A percentile compares a stretch with the other conserved stretches of the same genome.
phyloP scores from a whole-genome alignment of 2,113 vertebrate genomes.

The Nestor notabilis region DNA sequence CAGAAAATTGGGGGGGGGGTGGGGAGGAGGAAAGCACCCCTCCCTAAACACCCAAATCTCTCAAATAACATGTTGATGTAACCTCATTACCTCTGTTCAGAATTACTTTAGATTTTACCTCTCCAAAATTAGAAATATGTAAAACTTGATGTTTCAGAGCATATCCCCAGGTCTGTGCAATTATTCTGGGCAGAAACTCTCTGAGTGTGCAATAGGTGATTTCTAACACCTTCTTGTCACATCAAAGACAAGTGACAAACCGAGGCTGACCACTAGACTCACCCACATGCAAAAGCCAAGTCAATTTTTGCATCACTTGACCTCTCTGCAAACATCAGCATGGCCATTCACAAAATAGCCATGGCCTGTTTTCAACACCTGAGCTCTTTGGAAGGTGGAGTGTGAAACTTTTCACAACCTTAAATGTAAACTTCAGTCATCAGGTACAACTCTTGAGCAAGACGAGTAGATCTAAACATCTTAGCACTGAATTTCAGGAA shows the following conservation, averaged over 20 bases:
- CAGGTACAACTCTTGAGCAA: neutral
- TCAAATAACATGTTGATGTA: neutral
- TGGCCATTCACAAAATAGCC: neutral
- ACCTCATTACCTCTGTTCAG: neutral
- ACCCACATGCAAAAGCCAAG: neutral
- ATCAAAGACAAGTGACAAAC: neutral
- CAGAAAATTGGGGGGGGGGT: neutral
- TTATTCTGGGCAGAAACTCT: neutral
- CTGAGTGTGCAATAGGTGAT: neutral
- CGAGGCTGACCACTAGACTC: neutral
- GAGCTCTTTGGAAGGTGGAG: neutral
- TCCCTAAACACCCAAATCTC: neutral
- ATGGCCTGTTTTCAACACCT: neutral
- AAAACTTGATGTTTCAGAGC: neutral
- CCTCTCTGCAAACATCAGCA: neutral
- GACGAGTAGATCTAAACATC: neutral
- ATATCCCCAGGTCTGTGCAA: neutral
- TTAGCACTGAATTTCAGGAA: neutral
- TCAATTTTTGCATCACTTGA: neutral
- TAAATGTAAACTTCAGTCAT: neutral
- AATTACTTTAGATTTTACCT: neutral
- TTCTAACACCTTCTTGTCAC: neutral
- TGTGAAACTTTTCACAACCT: neutral
- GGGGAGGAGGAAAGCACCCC: neutral
- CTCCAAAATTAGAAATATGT: neutral